Conservation (phyloP, 2,888 invertebrate genomes). For the Nomada fabriciana region DNA sequence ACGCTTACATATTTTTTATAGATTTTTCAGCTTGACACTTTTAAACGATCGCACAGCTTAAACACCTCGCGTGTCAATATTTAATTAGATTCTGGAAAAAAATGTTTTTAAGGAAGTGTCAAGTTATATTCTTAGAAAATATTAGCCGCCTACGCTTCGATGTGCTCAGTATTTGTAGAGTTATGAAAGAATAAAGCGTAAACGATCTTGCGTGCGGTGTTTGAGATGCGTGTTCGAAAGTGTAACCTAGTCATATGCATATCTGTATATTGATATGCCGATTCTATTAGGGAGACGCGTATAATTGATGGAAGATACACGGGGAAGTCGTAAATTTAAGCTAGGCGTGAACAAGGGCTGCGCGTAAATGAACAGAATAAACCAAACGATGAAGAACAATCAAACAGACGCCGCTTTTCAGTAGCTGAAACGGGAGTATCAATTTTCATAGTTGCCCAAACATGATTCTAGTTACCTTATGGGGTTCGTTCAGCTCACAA, state of each 20-base stretch:
- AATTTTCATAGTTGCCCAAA: constrained; percentile 1
- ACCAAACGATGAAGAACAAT: constrained; percentile 13
- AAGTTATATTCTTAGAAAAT: too few species aligned
- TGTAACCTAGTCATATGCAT: neutral
- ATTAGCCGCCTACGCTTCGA: too few species aligned
- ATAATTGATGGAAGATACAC: constrained; percentile 25
- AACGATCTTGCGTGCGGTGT: neutral
- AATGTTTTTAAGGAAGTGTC: too few species aligned
- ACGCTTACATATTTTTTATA: too few species aligned
- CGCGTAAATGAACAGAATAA: constrained; percentile 15
- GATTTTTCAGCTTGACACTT: too few species aligned
- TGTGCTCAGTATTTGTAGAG: too few species aligned
- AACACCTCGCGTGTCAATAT: too few species aligned
- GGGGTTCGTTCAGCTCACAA: neutral
- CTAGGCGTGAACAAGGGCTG: constrained; percentile 13
- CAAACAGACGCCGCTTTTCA: constrained; percentile 2
- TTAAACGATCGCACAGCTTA: too few species aligned
- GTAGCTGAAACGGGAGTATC: constrained; percentile 10
- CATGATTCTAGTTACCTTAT: neutral
- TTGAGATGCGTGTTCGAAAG: neutral
- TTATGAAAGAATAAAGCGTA: neutral
- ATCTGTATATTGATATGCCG: constrained; percentile 8
- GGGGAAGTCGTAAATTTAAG: constrained; percentile 7
- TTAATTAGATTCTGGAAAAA: too few species aligned
- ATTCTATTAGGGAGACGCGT: constrained; percentile 20